Percentiles rank a stretch among this genome's conserved stretches.
phyloP scores from a whole-genome alignment of 2,113 vertebrate genomes.

The Labeo catla region DNA sequence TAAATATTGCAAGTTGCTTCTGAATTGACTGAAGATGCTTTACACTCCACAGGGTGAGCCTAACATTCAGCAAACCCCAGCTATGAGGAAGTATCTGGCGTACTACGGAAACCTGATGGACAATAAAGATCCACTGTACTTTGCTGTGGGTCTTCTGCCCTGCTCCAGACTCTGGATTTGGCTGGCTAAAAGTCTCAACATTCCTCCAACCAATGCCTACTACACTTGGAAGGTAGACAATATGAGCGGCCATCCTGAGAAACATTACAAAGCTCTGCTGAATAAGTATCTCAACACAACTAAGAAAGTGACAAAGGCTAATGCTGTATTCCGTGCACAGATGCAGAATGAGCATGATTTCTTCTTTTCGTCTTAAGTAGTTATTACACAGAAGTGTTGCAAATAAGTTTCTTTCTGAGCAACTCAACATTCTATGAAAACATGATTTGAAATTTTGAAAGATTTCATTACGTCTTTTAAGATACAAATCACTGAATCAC shows the following conservation, averaged over 20 bases:
- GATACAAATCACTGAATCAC: too few species aligned
- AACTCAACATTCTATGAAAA: background rate
- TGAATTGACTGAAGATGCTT: background rate
- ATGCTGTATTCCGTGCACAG: slow-evolving; percentile 43
- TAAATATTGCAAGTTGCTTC: background rate
- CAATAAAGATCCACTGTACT: slow-evolving; percentile 45
- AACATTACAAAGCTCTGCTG: slow-evolving; percentile 50
- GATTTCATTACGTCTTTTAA: too few species aligned
- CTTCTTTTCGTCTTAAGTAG: slow-evolving; percentile 44
- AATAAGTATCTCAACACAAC: slow-evolving; percentile 39
- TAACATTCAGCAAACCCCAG: slow-evolving; percentile 35
- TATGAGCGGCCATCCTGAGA: slow-evolving; percentile 35
- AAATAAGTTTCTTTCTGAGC: too few species aligned
- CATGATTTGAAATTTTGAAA: background rate
- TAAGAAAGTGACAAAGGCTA: background rate
- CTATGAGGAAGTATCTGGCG: slow-evolving; percentile 42
- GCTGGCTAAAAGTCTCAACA: slow-evolving; percentile 44
- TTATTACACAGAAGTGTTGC: background rate
- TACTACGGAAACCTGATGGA: slow-evolving; percentile 30
- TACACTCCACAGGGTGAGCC: slow-evolving; percentile 11
- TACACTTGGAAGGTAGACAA: slow-evolving; percentile 46
- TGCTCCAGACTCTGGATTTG: slow-evolving; percentile 55
- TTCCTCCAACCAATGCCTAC: slow-evolving; percentile 43
- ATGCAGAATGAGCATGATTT: slow-evolving; percentile 55
- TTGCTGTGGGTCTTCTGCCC: slow-evolving; percentile 55